phyloP scores from a whole-genome alignment of 2,888 invertebrate species.

The Panzeria rudis region DNA sequence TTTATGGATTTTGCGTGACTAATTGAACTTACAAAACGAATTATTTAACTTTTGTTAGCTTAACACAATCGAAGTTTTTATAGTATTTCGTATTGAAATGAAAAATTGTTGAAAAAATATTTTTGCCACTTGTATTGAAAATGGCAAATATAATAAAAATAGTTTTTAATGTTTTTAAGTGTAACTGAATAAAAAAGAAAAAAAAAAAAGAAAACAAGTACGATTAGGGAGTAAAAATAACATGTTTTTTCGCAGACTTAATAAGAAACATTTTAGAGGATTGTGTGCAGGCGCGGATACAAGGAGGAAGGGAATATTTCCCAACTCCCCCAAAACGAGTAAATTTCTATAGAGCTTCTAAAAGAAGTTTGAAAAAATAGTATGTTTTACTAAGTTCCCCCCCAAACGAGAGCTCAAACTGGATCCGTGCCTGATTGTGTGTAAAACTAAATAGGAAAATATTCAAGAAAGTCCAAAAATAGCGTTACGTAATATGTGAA shows the following conservation, averaged over 20 bases:
- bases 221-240: slow-evolving; percentile 8
- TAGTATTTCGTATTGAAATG: slow-evolving; percentile 31
- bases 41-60: slow-evolving; percentile 16
- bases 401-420: too few species aligned
- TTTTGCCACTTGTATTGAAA: slow-evolving; percentile 17
- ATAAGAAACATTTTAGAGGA: neutral
- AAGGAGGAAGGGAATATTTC: too few species aligned
- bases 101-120: slow-evolving; percentile 2
- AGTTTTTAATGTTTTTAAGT: slow-evolving; percentile 13
- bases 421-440: neutral
- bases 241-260: neutral
- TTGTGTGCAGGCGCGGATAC: too few species aligned
- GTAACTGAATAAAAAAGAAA: slow-evolving; percentile 13
- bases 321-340: too few species aligned
- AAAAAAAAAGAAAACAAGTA: neutral
- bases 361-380: too few species aligned
- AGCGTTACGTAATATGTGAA: too few species aligned
- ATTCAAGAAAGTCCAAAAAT: too few species aligned
- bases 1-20: slow-evolving; percentile 63
- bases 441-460: neutral
- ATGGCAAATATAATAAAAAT: slow-evolving; percentile 44
- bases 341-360: too few species aligned
- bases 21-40: slow-evolving; percentile 62
- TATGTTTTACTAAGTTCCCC: too few species aligned
- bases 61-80: slow-evolving; percentile 15